Evolutionary conservation across 1,140 invertebrate genomes (phyloP), one percentile per base, ranked within the genome.

Genomic region (Tetramorium alpestre): DNA sequence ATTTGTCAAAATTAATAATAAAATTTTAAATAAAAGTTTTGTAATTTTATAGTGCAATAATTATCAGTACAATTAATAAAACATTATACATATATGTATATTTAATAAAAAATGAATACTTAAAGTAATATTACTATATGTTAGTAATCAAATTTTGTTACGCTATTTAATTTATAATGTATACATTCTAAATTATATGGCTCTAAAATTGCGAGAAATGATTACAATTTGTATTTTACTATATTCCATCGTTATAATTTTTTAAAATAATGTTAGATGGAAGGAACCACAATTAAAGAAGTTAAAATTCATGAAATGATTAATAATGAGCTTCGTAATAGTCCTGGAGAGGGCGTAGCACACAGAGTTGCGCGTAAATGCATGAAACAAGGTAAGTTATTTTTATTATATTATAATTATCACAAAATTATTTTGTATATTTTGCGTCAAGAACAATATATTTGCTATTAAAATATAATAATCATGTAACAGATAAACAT

Each of bases 281-380:
- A 81, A 65, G 47, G 0, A 13, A 22, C 47, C n/a, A 41, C 56
- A 4, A 69, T 81, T 13, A 41, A 54, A 0, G 64, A 80, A 41
- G 0, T 0, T 0, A 1, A 38, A 70, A 3, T 70, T 16, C 8
- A 51, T 51, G 2, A 1, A 13, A 6, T 7, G 38, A 25, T 56
- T 69, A 6, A 44, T 51, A 8, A 1, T 18, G 1, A 10, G 13
- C 0, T 6, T 0, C 3, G 0, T 16, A 5, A 10, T 11, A 0
- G 11, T 16, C 0, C 0, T 49, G 0, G 2, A 11, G 10, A 13
- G 7, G 11, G 0, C 0, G 3, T 18, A 54, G 0, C 16, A 11
- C 64, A 25, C 1, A 13, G 16, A 41, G 2, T 81, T 44, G 13
- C 16, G 0, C 28, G 64, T 41, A n/a, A 81, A 38, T 81, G 64